Percentiles rank a stretch among this genome's conserved stretches.
These are phyloP conservation scores for Gandaritis pyraliata DNA, from an alignment of 2,888 invertebrate species.

Conservation along the genomic window DNA sequence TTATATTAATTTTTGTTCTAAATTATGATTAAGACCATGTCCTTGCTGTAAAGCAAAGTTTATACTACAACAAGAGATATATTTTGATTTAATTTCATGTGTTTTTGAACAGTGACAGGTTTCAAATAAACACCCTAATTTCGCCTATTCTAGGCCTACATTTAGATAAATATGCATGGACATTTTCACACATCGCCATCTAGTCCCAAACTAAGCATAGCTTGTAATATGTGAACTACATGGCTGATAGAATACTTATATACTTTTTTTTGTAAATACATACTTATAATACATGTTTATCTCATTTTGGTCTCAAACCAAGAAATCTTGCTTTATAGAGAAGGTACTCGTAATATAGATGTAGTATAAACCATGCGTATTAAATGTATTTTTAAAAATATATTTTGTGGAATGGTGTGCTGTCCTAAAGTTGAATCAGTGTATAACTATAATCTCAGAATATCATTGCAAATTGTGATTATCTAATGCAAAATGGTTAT, in stretches of 20 bases:
- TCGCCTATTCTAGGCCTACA: no score
- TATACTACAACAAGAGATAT: slow-evolving; percentile 13
- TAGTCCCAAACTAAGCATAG: no score
- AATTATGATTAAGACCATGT: slow-evolving; percentile 39
- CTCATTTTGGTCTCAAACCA: no score
- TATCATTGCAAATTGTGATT: slow-evolving; percentile 58
- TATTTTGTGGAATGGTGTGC: slow-evolving; percentile 74
- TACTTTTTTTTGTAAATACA: no score
- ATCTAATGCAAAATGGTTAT: slow-evolving; percentile 42
- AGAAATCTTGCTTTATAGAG: no score
- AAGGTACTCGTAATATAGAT: slow-evolving; percentile 1
- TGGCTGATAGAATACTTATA: no score
- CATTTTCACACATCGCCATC: no score
- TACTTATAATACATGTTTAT: no score
- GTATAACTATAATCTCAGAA: slow-evolving; percentile 46
- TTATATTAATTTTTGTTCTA: slow-evolving; percentile 45
- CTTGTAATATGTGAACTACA: no score
- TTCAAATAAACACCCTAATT: no score
- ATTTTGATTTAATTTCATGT: background rate
- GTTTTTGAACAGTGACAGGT: background rate
- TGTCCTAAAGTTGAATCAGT: slow-evolving; percentile 49
- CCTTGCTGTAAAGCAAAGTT: slow-evolving; percentile 30
- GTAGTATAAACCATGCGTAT: slow-evolving; percentile 22
- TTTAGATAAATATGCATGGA: no score
- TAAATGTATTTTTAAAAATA: slow-evolving; percentile 55